These are phyloP conservation scores for Lindbergichthys nudifrons DNA, from an alignment of 2,797 vertebrate species.

Conservation along the genomic window DNA sequence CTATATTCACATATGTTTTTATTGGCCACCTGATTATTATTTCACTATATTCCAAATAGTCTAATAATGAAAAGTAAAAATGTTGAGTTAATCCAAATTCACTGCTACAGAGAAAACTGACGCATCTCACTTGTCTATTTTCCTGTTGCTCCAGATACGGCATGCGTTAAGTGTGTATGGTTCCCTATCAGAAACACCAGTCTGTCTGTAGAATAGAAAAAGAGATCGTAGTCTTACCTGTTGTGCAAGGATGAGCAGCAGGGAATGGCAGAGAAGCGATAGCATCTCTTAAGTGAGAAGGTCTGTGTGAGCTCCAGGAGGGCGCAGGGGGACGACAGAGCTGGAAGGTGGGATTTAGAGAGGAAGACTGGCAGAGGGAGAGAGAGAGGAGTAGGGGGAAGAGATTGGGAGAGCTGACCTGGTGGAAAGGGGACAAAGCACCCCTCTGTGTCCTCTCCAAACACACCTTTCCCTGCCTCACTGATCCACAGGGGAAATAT, in stretches of 20 bases:
- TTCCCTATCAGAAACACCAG: slow-evolving; percentile 1
- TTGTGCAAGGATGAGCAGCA: slow-evolving; percentile 86
- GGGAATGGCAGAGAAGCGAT: slow-evolving; percentile 79
- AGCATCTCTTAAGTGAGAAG: slow-evolving; percentile 84
- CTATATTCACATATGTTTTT: neutral
- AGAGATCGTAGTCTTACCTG: slow-evolving; percentile 85
- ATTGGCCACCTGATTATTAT: neutral
- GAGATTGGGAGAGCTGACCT: slow-evolving; percentile 76
- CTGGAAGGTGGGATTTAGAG: slow-evolving; percentile 55
- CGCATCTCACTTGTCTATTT: neutral
- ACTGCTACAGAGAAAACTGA: neutral
- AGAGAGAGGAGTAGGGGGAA: slow-evolving; percentile 55
- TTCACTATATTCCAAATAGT: neutral
- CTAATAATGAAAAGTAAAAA: neutral
- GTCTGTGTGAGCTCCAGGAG: slow-evolving; percentile 69
- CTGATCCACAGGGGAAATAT: slow-evolving; percentile 87
- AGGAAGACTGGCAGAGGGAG: slow-evolving; percentile 19
- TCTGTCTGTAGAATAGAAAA: slow-evolving; percentile 4
- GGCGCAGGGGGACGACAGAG: slow-evolving; percentile 44
- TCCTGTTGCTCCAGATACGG: neutral
- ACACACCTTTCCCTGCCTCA: slow-evolving; percentile 84
- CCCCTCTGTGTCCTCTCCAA: slow-evolving; percentile 90
- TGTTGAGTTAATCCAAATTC: neutral
- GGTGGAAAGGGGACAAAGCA: slow-evolving; percentile 88
- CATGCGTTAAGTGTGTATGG: neutral